Base-by-base conservation (phyloP, 2,888 invertebrate species). In the Andrena fulva region DNA sequence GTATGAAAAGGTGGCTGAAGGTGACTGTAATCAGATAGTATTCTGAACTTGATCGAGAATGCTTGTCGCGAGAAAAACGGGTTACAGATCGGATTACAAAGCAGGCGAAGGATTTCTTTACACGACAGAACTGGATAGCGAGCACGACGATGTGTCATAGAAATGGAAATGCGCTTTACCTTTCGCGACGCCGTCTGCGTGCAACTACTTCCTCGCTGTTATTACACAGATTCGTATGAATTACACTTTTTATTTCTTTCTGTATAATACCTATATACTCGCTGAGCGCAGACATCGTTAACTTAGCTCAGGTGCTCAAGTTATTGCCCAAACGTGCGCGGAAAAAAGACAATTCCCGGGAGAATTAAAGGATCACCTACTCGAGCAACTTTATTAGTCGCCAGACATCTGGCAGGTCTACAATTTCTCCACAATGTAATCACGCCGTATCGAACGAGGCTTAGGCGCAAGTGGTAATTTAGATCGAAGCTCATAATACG, bases 21-120 rank as follows among this genome's bases (percentile, higher is more conserved):
- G 52, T 84, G 66, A 85, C 66, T 60, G 85, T 77, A 85, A 88
- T 82, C 78, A 77, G 77, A 87, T 80, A 84, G 56, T 27, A 67
- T 74, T 75, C 54, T 60, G 83, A 69, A 74, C 59, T 72, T 59
- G 74, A 86, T 85, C 71, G 73, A 84, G 80, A 69, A 72, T 73
- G 69, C 73, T 62, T 70, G 76, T 80, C 70, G 68, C 73, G 67
- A 48, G 52, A 69, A 66, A 86, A 84, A 76, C 78, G 67, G 50
- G 82, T 77, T 82, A 68, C 50, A 72, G 75, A 35, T 86, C 67
- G 35, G 33, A 63, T 86, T 86, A 68, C 86, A 73, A 75, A 78
- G 64, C 64, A 54, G 48, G 2, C 29, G 20, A 54, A 50, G 59
- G 67, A 75, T 72, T 79, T 68, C 71, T 60, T 78, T 42, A 29